Percentiles rank a stretch among this genome's conserved stretches.
phyloP scores from a whole-genome alignment of 2,113 vertebrate genomes.

The Sialia sialis region DNA sequence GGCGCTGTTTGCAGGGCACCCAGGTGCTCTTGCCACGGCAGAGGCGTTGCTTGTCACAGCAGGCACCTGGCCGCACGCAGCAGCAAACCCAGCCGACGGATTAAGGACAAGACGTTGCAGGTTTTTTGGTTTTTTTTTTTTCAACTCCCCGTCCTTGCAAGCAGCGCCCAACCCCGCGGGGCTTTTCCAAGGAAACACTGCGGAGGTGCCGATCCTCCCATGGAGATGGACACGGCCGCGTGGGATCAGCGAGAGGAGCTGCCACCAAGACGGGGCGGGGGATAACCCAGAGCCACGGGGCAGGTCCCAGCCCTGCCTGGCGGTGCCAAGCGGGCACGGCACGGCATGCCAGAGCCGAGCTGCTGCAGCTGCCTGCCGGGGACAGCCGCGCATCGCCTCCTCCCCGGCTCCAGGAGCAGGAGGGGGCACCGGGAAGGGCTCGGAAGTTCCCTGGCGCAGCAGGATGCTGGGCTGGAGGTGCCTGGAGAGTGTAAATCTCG shows the following conservation, averaged over 20 bases:
- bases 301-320: not conserved
- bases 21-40: not conserved
- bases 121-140: not conserved
- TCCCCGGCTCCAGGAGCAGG: not conserved
- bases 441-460: not conserved
- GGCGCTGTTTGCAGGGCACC: not conserved
- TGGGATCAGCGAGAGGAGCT: not conserved
- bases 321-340: conserved; percentile 1
- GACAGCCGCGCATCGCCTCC: not conserved
- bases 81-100: not conserved
- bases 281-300: not conserved
- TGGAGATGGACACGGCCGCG: accelerated
- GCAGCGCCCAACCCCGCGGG: not conserved
- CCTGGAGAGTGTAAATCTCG: not conserved
- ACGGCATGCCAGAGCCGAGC: not conserved
- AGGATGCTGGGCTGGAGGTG: not conserved
- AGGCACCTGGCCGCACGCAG: not conserved
- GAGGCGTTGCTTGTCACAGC: conserved; percentile 22
- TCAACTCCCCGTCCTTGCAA: not conserved
- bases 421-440: not conserved
- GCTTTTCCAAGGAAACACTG: not conserved
- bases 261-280: not conserved
- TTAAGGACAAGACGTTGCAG: conserved; percentile 56
- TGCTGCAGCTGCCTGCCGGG: not conserved
- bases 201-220: not conserved